These are phyloP conservation scores for Sarcophaga carnaria DNA, from an alignment of 2,888 invertebrate species.

Conservation along the genomic window DNA sequence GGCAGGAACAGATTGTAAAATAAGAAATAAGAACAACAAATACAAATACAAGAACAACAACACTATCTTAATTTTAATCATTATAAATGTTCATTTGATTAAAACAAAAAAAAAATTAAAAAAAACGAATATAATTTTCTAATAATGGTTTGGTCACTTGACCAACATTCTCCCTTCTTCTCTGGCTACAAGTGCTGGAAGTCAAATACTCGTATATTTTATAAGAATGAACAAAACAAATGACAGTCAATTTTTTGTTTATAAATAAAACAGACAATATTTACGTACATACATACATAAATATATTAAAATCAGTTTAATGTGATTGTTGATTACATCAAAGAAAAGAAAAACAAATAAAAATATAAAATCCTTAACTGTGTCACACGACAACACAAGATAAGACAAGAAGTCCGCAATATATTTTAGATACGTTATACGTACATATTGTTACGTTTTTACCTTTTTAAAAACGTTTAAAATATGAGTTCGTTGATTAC, in stretches of 20 bases:
- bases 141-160: neutral
- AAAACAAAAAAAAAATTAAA: neutral
- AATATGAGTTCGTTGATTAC: no score
- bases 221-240: conserved; percentile 17
- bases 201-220: conserved; percentile 40
- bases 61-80: conserved; percentile 21
- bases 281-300: neutral
- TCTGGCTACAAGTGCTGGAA: conserved; percentile 55
- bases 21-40: conserved; percentile 6
- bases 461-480: no score
- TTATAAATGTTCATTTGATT: conserved; percentile 16
- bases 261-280: neutral
- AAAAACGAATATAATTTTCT: neutral
- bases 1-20: conserved; percentile 50
- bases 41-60: neutral
- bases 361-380: no score
- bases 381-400: no score
- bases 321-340: neutral
- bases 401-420: no score
- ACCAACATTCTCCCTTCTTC: neutral
- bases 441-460: no score
- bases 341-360: neutral
- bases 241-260: neutral
- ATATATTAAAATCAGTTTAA: conserved; percentile 1
- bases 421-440: no score